Evolutionary conservation across 2,113 vertebrate species (phyloP), one percentile per base, ranked within the genome.

Genomic region (Calidris pygmaea): DNA sequence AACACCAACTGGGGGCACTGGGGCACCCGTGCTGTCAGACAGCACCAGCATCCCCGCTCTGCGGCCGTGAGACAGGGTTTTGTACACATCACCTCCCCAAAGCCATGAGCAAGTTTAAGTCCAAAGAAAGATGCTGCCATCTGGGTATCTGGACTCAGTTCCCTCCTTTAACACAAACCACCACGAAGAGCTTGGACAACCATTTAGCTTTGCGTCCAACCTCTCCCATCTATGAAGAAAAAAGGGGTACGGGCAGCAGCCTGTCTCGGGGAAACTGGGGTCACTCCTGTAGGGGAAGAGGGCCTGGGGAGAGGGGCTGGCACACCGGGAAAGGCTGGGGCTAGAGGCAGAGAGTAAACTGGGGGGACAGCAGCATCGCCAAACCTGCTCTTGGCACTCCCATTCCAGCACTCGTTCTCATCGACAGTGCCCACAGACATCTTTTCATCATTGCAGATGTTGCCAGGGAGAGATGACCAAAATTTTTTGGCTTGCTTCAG

Each of bases 401-500:
- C 99, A 0, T 99, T 99, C 99, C 98, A 98, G 93, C 98, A 98
- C 30, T 98, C 98, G 0, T 98, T 98, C 65, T 98, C 98, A 17
- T 98, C 97, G 91, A 96, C 73, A 2, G 98, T 98, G 6, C 98
- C 98, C 1, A 98, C 98, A 15, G 98, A 98, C 87, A 99, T 99
- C 96, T 98, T 98, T 94, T 99, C 99, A 24, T 98, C 99, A 0
- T 97, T 98, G 93, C 99, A 99, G 66, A 99, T 98, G 0, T 97
- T 99, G 93, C 98, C 98, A 47, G 99, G 99, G 73, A 99, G 98
- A 17, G 99, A 99, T 21, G 99, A 99, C 99, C 99, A 99, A 98
- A 99, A 99, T 97, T 99, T 99, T 96, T 99, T 99, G 62, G 99
- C 99, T 39, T 99, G 98, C 92, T 99, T 99, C 94, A 99, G 96